Percentiles rank a stretch among this genome's conserved stretches.
These are phyloP conservation scores for Nesogale talazaci DNA, from an alignment of 2,113 vertebrate species.

Conservation along the genomic window DNA sequence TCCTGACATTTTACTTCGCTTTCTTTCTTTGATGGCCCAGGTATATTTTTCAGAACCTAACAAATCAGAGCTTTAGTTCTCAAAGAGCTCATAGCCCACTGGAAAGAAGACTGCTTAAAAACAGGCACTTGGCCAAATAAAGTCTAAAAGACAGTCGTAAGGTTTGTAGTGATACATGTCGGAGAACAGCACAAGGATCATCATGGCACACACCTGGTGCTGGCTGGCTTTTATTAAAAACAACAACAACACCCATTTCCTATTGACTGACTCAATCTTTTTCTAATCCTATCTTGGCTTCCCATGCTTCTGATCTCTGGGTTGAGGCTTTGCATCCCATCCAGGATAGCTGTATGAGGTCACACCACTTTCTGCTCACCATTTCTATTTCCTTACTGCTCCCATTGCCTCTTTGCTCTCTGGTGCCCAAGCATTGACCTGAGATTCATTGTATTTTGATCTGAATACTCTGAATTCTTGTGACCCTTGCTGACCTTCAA, in stretches of 20 bases:
- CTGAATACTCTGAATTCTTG: background rate
- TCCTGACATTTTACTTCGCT: background rate
- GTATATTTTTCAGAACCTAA: background rate
- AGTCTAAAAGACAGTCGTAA: background rate
- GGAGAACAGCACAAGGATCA: background rate
- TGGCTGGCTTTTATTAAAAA: background rate
- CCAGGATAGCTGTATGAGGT: background rate
- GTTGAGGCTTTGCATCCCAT: background rate
- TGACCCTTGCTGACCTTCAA: background rate
- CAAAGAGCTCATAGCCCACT: background rate
- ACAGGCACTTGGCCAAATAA: background rate
- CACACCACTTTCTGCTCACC: background rate
- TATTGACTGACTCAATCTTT: background rate
- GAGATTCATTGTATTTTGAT: background rate
- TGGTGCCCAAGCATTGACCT: no score
- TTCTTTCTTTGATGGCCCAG: background rate
- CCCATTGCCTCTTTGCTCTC: background rate
- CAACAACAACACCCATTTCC: rapidly evolving
- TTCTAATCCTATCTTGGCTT: background rate
- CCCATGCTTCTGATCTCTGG: background rate
- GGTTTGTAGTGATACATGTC: background rate
- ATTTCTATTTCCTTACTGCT: background rate
- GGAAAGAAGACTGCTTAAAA: background rate
- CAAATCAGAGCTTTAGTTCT: background rate
- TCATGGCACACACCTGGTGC: background rate